phyloP scores from a whole-genome alignment of 1,140 invertebrate genomes.

The Cyrtorhinus lividipennis region DNA sequence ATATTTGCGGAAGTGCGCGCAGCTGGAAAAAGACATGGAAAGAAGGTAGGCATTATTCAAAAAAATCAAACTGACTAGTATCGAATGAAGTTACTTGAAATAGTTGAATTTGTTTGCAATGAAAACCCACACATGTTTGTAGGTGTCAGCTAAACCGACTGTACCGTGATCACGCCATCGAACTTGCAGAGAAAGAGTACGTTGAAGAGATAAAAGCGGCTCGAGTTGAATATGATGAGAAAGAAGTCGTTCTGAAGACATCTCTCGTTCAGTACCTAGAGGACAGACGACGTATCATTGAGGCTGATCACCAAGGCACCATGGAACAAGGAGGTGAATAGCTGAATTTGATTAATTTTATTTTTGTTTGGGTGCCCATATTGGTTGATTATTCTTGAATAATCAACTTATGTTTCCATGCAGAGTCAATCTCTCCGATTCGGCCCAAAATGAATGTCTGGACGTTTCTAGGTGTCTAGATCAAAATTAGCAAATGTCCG shows the following conservation, averaged over 20 bases:
- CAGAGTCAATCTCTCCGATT: too few relatives aligned
- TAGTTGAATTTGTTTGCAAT: not conserved
- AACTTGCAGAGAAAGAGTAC: conserved; percentile 78
- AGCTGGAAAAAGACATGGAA: not conserved
- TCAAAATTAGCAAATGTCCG: too few relatives aligned
- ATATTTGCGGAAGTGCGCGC: not conserved
- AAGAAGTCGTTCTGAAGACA: conserved; percentile 82
- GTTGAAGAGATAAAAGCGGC: conserved; percentile 73
- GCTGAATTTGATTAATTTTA: too few relatives aligned
- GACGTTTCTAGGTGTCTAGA: too few relatives aligned
- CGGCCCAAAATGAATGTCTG: too few relatives aligned
- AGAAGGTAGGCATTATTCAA: conserved; percentile 1
- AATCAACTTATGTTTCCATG: too few relatives aligned
- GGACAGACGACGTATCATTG: conserved; percentile 78
- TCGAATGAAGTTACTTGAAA: not conserved
- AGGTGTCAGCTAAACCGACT: conserved; percentile 61
- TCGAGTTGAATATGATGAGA: conserved; percentile 86
- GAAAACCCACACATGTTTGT: not conserved
- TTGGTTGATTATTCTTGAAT: too few relatives aligned
- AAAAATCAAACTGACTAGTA: too few relatives aligned
- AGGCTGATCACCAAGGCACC: conserved; percentile 43
- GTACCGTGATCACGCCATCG: conserved; percentile 66
- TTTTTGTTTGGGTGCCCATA: too few relatives aligned
- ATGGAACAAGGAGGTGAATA: not conserved
- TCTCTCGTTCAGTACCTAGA: conserved; percentile 81